Evolutionary conservation across 2,113 vertebrate genomes (phyloP), one percentile per base, ranked within the genome.

Genomic region (Columba livia): DNA sequence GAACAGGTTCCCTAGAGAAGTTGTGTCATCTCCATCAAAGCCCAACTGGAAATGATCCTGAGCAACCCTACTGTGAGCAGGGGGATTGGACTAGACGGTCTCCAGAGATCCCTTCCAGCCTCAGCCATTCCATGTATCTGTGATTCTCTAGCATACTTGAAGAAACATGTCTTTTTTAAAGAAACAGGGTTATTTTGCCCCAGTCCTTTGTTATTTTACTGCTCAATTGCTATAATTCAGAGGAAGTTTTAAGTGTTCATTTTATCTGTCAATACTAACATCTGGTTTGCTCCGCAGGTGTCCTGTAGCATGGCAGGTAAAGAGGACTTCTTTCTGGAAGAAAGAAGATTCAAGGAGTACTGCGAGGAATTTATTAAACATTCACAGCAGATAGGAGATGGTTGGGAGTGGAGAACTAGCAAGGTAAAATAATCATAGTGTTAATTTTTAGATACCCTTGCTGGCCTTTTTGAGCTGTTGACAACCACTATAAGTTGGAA

Each of bases 351-450:
- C 97, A 88, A 86, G 25, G 92, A 65, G 61, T 97, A 91, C 96
- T 99, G 99, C 93, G 94, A 93, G 94, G 97, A 98, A 79, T 97
- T 99, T 75, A 92, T 99, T 69, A 98, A 98, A 61, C 98, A 96
- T 81, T 99, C 99, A 0, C 95, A 98, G 78, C 92, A 96, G 90
- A 98, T 99, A 89, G 96, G 97, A 40, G 99, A 99, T 56, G 98
- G 98, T 11, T 99, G 99, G 99, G 98, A 98, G 92, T 99, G 99
- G 99, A 98, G 95, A 94, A 84, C 81, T 8, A 96, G 97, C 57
- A 98, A 98, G 98, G 99, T 99, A 97, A 98, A 71, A 18, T 32
- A 75, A 38, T 69, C 9, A 12, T 12, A 25, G 19, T 44, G 29
- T 53, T 70, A 34, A 28, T 34, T 69, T 85, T 18, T n/a, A 28